Conservation (phyloP, 2,113 vertebrate genomes). For the Potamarius usumacintae region DNA sequence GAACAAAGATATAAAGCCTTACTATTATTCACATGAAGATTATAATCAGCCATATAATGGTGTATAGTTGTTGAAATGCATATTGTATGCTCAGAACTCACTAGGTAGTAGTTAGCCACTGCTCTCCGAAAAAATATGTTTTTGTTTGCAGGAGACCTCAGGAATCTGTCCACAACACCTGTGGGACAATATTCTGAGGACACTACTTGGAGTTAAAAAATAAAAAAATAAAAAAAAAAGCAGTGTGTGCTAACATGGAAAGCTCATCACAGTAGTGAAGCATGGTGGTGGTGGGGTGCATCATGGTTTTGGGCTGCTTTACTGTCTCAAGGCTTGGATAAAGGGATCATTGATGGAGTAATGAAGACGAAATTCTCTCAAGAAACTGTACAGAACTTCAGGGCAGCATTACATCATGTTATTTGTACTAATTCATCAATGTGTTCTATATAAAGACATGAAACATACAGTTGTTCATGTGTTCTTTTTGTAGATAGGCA, state of each 20-base stretch:
- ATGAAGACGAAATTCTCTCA: too few relatives aligned
- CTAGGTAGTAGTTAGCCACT: neutral
- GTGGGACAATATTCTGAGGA: neutral
- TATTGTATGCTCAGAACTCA: neutral
- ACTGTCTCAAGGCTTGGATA: too few relatives aligned
- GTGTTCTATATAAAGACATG: too few relatives aligned
- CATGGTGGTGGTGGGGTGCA: neutral
- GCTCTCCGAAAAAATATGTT: neutral
- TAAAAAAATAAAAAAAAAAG: neutral
- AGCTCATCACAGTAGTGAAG: neutral
- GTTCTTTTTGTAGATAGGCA: too few relatives aligned
- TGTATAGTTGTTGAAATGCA: neutral
- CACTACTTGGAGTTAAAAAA: neutral
- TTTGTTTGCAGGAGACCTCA: neutral
- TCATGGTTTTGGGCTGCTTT: neutral
- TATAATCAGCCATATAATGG: neutral
- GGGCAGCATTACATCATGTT: too few relatives aligned
- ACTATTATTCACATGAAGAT: neutral
- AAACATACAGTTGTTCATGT: too few relatives aligned
- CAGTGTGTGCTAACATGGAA: neutral
- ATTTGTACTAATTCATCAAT: too few relatives aligned
- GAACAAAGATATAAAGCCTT: neutral
- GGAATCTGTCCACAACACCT: neutral
- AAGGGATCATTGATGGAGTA: too few relatives aligned
- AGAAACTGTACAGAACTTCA: too few relatives aligned